Conservation (phyloP, 1,140 invertebrate species). For the Glossosoma conforme region DNA sequence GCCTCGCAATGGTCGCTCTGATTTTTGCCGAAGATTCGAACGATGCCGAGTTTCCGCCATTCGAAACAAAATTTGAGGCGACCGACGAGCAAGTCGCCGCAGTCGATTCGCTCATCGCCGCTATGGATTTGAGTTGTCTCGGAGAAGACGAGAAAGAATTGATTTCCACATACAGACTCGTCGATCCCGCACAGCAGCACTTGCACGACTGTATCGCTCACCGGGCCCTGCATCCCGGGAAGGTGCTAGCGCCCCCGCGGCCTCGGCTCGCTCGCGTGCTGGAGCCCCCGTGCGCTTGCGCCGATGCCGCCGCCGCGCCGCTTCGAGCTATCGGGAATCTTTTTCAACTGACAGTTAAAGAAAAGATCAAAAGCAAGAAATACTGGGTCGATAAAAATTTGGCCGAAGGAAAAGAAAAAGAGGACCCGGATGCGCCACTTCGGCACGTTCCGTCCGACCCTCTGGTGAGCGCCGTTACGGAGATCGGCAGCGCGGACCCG, state of each 20-base stretch:
- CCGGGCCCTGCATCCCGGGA: conserved; percentile 42
- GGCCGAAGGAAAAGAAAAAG: conserved; percentile 20
- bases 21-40: conserved; percentile 47
- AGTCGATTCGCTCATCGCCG: conserved; percentile 44
- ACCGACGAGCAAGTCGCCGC: conserved; percentile 41
- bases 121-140: conserved; percentile 45
- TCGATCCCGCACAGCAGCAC: conserved; percentile 45
- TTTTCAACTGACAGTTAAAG: conserved; percentile 40
- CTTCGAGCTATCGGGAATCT: conserved; percentile 40
- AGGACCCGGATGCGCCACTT: conserved; percentile 32
- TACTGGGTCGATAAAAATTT: conserved; percentile 28
- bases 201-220: conserved; percentile 45
- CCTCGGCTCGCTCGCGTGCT: conserved; percentile 45
- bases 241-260: conserved; percentile 41
- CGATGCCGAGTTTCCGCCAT: conserved; percentile 42
- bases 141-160: conserved; percentile 45
- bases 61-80: conserved; percentile 38
- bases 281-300: conserved; percentile 39
- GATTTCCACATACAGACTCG: conserved; percentile 42
- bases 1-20: conserved; percentile 41
- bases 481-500: conserved; percentile 42
- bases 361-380: conserved; percentile 35
- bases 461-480: conserved; percentile 26
- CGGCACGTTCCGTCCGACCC: conserved; percentile 18
- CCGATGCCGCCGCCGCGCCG: conserved; percentile 37